Percentiles rank a stretch among this genome's conserved stretches.
Conservation (phyloP, 2,888 invertebrate species). For the Callyntrura guangdongensis region DNA sequence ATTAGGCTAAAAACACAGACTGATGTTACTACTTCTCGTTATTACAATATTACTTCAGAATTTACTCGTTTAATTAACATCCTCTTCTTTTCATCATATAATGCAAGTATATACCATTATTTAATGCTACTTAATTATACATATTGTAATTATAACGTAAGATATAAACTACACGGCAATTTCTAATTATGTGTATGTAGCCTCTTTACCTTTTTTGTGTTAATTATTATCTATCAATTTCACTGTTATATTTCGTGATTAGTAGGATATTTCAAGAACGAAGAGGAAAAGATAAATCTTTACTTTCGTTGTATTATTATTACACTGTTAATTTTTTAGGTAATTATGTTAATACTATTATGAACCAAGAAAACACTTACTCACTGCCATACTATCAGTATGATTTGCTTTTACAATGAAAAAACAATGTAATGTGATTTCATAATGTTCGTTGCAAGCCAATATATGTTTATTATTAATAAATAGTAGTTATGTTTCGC, state of each 20-base stretch:
- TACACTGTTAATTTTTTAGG: background rate
- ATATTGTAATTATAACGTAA: background rate
- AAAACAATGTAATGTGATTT: conserved; percentile 15
- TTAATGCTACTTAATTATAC: background rate
- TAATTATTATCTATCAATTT: background rate
- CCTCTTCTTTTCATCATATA: background rate
- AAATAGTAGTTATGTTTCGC: background rate
- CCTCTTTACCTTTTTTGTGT: conserved; percentile 26
- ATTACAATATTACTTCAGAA: conserved; percentile 17
- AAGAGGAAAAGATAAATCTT: background rate
- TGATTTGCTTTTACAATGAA: conserved; percentile 2
- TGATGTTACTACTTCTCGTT: conserved; percentile 36
- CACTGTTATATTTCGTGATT: background rate
- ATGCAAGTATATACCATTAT: background rate
- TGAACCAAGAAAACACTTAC: conserved; percentile 15
- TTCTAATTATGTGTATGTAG: background rate
- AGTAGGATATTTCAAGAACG: background rate
- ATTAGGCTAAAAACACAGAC: conserved; percentile 33
- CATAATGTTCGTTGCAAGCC: background rate
- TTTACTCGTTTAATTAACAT: background rate
- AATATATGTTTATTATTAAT: background rate
- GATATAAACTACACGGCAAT: background rate
- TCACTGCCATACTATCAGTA: conserved; percentile 41
- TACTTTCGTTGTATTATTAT: background rate
- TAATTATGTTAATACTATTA: background rate